Evolutionary conservation across 2,888 invertebrate genomes (phyloP).

Genomic region (Tachina fera): DNA sequence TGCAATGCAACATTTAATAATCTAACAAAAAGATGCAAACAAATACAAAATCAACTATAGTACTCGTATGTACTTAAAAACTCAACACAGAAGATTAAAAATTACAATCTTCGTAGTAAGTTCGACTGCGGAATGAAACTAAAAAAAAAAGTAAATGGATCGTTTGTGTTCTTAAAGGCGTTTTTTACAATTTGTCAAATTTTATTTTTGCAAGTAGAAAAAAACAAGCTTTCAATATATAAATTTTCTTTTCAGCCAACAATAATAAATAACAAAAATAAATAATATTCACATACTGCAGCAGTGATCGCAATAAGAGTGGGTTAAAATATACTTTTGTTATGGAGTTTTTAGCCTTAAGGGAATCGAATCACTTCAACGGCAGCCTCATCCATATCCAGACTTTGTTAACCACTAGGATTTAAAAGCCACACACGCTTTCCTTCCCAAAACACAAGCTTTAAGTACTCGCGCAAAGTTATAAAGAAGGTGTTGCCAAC

Average conservation of each 20-base stretch:
- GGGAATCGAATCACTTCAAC: constrained; percentile 49
- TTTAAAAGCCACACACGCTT: constrained; percentile 76
- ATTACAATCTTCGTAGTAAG: neutral
- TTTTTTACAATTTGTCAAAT: constrained; percentile 80
- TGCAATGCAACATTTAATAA: constrained; percentile 69
- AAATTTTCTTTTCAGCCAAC: constrained; percentile 10
- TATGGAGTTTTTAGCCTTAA: constrained; percentile 51
- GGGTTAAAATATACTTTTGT: constrained; percentile 2
- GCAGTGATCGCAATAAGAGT: neutral
- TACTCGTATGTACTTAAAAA: neutral
- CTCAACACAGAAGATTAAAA: constrained; percentile 12
- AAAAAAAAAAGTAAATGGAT: constrained; percentile 66
- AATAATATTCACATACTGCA: constrained; percentile 70
- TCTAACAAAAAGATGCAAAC: constrained; percentile 57
- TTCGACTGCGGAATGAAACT: no score
- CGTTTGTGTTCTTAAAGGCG: constrained; percentile 74
- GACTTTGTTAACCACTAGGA: constrained; percentile 4
- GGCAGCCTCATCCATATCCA: constrained; percentile 19
- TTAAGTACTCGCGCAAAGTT: constrained; percentile 61
- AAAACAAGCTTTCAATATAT: constrained; percentile 10
- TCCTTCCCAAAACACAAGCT: constrained; percentile 47
- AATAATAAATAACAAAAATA: constrained; percentile 73
- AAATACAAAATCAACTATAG: constrained; percentile 27
- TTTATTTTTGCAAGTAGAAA: constrained; percentile 10
- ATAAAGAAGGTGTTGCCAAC: constrained; percentile 80